phyloP scores from a whole-genome alignment of 2,113 vertebrate genomes.

The Forbesichthys papilliferus region DNA sequence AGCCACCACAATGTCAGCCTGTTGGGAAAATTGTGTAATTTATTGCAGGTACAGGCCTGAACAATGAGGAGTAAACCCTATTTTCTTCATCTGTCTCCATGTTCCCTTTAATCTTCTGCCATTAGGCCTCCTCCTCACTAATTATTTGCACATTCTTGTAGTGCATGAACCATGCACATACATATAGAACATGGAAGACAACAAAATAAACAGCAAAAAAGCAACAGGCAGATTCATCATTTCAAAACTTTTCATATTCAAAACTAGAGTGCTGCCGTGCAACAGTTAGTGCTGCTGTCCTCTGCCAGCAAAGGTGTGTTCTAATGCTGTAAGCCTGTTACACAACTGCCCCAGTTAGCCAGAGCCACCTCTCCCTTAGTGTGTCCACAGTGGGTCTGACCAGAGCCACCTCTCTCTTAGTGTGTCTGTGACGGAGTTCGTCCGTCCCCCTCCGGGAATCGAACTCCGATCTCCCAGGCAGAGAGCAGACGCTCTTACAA shows the following conservation, averaged over 20 bases:
- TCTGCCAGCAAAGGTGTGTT: constrained; percentile 18
- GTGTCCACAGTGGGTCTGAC: constrained; percentile 13
- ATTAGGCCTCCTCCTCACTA: neutral
- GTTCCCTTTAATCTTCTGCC: neutral
- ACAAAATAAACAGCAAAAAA: too few relatives aligned
- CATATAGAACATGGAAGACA: too few relatives aligned
- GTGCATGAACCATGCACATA: neutral
- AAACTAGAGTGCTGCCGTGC: too few relatives aligned
- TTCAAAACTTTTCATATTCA: too few relatives aligned
- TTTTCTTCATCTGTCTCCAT: neutral
- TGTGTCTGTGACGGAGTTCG: too few relatives aligned
- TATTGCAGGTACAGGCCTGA: neutral
- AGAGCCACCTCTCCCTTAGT: constrained; percentile 27
- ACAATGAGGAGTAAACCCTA: neutral
- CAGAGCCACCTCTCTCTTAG: neutral
- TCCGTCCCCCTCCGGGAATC: too few relatives aligned
- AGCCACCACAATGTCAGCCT: too few relatives aligned
- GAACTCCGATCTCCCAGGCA: too few relatives aligned
- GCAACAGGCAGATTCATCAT: too few relatives aligned
- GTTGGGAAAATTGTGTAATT: neutral
- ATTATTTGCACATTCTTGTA: neutral
- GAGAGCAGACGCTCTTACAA: too few relatives aligned
- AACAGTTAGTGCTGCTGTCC: neutral
- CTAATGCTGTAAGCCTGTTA: constrained; percentile 49
- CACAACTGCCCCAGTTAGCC: constrained; percentile 46